Evolutionary conservation across 2,113 vertebrate genomes (phyloP).

Genomic region (Panthera uncia): DNA sequence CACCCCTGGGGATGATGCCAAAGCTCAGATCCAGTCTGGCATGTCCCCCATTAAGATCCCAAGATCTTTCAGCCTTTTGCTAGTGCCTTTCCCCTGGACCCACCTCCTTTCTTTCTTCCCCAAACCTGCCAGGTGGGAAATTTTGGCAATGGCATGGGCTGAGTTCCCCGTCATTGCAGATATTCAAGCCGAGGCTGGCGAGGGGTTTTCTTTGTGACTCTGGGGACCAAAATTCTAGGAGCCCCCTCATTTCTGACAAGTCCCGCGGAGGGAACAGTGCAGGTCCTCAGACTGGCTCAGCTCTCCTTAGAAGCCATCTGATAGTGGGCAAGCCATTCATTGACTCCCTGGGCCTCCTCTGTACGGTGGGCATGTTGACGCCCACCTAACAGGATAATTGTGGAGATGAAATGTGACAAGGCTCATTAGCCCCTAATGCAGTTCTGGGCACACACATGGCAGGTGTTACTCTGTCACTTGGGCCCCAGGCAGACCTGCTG

Average conservation of each 20-base stretch:
- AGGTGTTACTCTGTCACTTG: not conserved
- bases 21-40: not conserved
- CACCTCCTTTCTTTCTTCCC: not conserved
- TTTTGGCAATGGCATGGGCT: not conserved
- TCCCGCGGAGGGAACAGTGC: not conserved
- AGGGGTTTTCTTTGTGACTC: not conserved
- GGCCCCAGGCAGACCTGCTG: not conserved
- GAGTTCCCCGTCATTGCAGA: not conserved
- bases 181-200: not conserved
- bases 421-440: rapidly evolving
- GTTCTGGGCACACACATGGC: rapidly evolving
- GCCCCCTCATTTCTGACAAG: not conserved
- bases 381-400: not conserved
- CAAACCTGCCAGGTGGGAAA: not conserved
- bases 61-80: not conserved
- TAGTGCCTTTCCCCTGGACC: not conserved
- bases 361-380: not conserved
- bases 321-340: rapidly evolving
- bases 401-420: not conserved
- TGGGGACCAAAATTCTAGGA: not conserved
- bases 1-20: rapidly evolving
- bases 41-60: not conserved
- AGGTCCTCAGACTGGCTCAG: not conserved
- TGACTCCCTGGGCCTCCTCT: not conserved
- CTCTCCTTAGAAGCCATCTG: not conserved